Evolutionary conservation across 1,140 invertebrate species (phyloP).

Genomic region (Drosophila yakuba): DNA sequence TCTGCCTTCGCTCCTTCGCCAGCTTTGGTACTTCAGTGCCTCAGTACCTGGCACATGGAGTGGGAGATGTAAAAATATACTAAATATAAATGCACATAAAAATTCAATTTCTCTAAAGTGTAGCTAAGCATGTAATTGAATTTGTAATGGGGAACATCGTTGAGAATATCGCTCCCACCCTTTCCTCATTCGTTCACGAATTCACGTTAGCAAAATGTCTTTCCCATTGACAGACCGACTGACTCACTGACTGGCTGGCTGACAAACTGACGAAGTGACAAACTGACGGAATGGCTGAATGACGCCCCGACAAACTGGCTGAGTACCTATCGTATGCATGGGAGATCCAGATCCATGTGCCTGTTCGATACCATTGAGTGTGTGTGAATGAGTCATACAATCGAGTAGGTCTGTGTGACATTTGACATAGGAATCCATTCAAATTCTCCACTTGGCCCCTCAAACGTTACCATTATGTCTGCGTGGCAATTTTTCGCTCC

Average conservation of each 20-base stretch:
- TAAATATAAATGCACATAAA: slow-evolving; percentile 83
- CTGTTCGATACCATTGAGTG: slow-evolving; percentile 4
- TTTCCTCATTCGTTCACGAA: slow-evolving; percentile 41
- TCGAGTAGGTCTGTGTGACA: slow-evolving; percentile 57
- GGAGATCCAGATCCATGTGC: slow-evolving; percentile 2
- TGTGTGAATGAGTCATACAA: slow-evolving; percentile 65
- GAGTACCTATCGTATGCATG: slow-evolving; percentile 30
- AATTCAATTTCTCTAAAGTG: slow-evolving; percentile 83
- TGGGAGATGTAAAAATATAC: slow-evolving; percentile 71
- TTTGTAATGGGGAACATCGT: slow-evolving; percentile 82
- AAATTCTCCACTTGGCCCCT: slow-evolving; percentile 11
- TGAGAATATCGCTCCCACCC: slow-evolving; percentile 39
- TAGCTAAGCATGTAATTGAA: slow-evolving; percentile 83
- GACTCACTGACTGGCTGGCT: slow-evolving; percentile 20
- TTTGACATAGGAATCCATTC: slow-evolving; percentile 49
- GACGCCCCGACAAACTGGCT: slow-evolving; percentile 3
- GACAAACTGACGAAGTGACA: slow-evolving; percentile 23
- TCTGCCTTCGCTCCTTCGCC: not conserved
- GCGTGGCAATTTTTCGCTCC: slow-evolving; percentile 36
- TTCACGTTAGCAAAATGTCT: slow-evolving; percentile 62
- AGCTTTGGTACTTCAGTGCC: not conserved
- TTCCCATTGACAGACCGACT: slow-evolving; percentile 41
- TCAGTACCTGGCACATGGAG: slow-evolving; percentile 17
- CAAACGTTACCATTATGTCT: slow-evolving; percentile 37
- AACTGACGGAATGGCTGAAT: slow-evolving; percentile 3